These are phyloP conservation scores for Campaea margaritaria DNA, from an alignment of 2,888 invertebrate species.

Conservation along the genomic window DNA sequence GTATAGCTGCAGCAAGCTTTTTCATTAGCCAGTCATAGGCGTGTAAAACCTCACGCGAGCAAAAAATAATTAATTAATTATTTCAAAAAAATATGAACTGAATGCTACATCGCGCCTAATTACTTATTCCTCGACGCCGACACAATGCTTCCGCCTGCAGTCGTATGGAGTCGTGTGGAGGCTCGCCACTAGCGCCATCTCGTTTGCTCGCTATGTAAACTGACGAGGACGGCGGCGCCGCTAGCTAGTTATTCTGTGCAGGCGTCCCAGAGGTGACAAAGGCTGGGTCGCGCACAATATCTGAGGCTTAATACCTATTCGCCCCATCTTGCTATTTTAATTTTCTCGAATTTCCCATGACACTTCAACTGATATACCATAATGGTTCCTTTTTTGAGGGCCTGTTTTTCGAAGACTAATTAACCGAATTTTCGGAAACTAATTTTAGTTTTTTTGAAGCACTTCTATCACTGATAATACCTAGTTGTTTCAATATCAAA, in stretches of 20 bases:
- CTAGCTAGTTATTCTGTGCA: conserved; percentile 74
- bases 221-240: conserved; percentile 44
- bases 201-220: conserved; percentile 37
- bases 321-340: conserved; percentile 84
- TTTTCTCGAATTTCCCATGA: conserved; percentile 86
- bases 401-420: conserved; percentile 31
- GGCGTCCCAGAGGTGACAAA: conserved; percentile 70
- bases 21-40: conserved; percentile 18
- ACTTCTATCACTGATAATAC: too few species aligned
- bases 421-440: conserved; percentile 1
- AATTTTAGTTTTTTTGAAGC: neutral
- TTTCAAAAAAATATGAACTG: conserved; percentile 45
- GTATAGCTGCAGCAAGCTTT: conserved; percentile 1
- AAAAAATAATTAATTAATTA: conserved; percentile 44
- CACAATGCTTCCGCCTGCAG: conserved; percentile 70
- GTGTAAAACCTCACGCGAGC: conserved; percentile 34
- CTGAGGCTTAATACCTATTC: conserved; percentile 75
- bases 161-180: conserved; percentile 65
- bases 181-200: conserved; percentile 30
- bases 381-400: conserved; percentile 57
- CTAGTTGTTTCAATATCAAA: too few species aligned
- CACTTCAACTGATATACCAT: conserved; percentile 79
- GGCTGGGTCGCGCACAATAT: conserved; percentile 68
- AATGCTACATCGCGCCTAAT: conserved; percentile 72
- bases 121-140: conserved; percentile 74